phyloP scores from a whole-genome alignment of 2,113 vertebrate genomes.

The Drymodes brunneopygia region DNA sequence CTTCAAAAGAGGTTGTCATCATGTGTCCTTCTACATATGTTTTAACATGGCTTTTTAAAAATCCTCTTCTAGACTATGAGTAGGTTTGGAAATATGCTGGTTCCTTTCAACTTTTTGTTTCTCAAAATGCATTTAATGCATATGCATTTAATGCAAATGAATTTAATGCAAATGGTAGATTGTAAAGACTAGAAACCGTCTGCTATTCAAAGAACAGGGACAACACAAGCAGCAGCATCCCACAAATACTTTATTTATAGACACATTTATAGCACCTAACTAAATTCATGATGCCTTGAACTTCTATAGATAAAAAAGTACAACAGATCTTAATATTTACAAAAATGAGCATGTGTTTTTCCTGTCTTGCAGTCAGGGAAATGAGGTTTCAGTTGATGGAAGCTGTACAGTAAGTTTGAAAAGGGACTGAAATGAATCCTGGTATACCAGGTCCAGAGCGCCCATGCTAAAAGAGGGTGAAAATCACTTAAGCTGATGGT shows the following conservation, averaged over 20 bases:
- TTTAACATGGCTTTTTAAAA: neutral
- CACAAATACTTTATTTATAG: constrained; percentile 60
- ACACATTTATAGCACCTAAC: neutral
- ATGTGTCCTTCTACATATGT: neutral
- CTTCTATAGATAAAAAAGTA: neutral
- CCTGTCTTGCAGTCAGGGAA: neutral
- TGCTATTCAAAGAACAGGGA: neutral
- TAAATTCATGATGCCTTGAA: neutral
- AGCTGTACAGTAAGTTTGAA: neutral
- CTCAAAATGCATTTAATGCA: neutral
- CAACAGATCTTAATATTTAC: constrained; percentile 3
- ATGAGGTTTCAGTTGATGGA: neutral
- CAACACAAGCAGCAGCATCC: constrained; percentile 16
- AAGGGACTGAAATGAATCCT: neutral
- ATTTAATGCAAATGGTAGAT: constrained; percentile 7
- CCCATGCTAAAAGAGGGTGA: neutral
- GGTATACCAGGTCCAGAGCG: neutral
- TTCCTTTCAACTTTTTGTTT: neutral
- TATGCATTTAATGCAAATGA: constrained; percentile 13
- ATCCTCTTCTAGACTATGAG: neutral
- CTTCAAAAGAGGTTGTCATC: neutral
- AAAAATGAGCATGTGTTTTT: neutral
- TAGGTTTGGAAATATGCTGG: neutral
- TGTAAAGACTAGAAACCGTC: constrained; percentile 6
- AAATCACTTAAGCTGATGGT: neutral